Base-by-base conservation (phyloP, 2,888 invertebrate species). In the Luffia ferchaultella region DNA sequence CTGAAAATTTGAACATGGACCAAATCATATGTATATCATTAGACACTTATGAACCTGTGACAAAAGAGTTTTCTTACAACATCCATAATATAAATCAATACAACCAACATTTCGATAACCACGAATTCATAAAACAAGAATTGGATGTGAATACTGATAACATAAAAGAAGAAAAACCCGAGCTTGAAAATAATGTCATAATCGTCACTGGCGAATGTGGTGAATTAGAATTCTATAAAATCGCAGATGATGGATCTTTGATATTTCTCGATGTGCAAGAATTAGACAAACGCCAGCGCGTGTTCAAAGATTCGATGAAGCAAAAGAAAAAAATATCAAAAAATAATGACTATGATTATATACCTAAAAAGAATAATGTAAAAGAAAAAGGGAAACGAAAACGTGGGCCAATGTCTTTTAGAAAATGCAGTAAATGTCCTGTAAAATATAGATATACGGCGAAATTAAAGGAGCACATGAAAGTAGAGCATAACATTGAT, bases 391-490 rank as follows among this genome's bases (percentile, higher is more conserved):
- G 7, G 17, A 45, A n/a, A 45, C 45, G 17, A 45, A 45, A 18
- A 18, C 43, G 17, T 9, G n/a, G n/a, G n/a, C 5, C n/a, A 0
- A 75, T 83, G 79, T 54, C 54, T 1, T 68, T 61, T 30, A 68
- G 64, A 42, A 57, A 61, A 1, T 83, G 82, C 50, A 67, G 63
- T 16, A 57, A 59, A 16, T 83, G 82, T 54, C 72, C 78, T 0
- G 65, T 75, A 0, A 68, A 67, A 45, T 82, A 80, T 48, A 70
- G 76, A 53, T 80, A 80, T 62, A 56, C 72, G 17, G 62, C 75
- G 0, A 79, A 76, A 58, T 55, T 82, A 30, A 75, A 71, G 42
- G 65, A 69, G 5, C 82, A 83, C 52, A 76, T 77, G 74, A 73
- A 69, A 59, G 49, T 42, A 2, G 67, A 65, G n/a, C 82, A 83